Percentiles rank a stretch among this genome's conserved stretches.
phyloP scores from a whole-genome alignment of 1,140 invertebrate species.

The Akabosia matsudoensis region DNA sequence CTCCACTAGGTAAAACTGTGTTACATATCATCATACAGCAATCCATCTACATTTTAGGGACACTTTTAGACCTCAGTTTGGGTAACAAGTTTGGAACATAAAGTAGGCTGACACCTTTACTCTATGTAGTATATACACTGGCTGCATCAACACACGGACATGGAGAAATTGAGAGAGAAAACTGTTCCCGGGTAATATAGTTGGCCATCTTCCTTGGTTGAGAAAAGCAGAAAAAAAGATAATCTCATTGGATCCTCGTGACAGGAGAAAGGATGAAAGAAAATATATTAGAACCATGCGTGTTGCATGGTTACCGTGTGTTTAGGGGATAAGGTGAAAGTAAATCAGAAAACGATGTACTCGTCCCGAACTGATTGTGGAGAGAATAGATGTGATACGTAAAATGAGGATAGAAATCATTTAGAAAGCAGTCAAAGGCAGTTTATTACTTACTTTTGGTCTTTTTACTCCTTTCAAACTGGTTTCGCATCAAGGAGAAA shows the following conservation, averaged over 20 bases:
- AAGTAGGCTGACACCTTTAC: background rate
- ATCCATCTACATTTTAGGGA: too few species aligned
- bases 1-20: too few species aligned
- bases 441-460: slow-evolving; percentile 6
- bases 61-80: too few species aligned
- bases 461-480: background rate
- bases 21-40: too few species aligned
- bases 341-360: too few species aligned
- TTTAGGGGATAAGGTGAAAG: background rate
- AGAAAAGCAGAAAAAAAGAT: background rate
- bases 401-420: background rate
- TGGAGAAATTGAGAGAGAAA: background rate
- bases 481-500: background rate
- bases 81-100: too few species aligned
- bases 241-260: background rate
- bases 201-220: background rate
- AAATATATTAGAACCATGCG: background rate
- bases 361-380: background rate
- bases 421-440: background rate
- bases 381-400: background rate
- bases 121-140: background rate
- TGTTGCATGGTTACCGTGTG: background rate
- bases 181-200: background rate
- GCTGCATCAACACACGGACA: background rate
- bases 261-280: background rate